Base-by-base conservation (phyloP, 2,113 vertebrate genomes). In the Festucalex cinctus region DNA sequence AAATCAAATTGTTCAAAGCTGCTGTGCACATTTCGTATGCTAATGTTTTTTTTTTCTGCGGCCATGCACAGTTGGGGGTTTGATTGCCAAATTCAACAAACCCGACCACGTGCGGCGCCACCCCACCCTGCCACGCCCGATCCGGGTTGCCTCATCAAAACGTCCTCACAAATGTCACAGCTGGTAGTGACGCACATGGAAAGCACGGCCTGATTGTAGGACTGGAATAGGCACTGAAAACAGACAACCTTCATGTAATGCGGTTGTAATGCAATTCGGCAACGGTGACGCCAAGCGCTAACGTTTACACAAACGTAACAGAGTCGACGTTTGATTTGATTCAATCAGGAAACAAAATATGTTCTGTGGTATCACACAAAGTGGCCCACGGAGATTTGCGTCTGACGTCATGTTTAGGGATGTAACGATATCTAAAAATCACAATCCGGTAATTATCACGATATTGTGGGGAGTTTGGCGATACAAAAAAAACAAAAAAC, bases 31-130 rank as follows among this genome's bases (percentile, higher is more conserved):
- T 63, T 13, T 60, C 35, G 4, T 32, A 32, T 4, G 4, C 28
- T 32, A 32, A 32, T 17, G 17, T 20, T 20, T n/a, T 60, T 19
- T 58, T 58, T 58, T 20, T 58, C 32, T 72, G 57, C 46, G 28
- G 56, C 56, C 48, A 32, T n/a, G 41, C 17, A 60, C 54, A 63
- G 37, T 49, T 39, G 54, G 46, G 61, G 28, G 1, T 57, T 66
- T 59, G 35, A 58, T n/a, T 73, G 69, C 65, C 70, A 76, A 63
- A 66, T 49, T 53, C 71, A 75, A 71, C 72, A 78, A 57, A 32
- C 65, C 7, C 35, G 3, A 35, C 24, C 44, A 24, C 26, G 35
- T 32, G 32, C 36, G 0, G 67, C 66, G 5, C 56, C 56, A 3
- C 26, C 65, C 66, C 68, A 60, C 68, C 73, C 77, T 35, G 66